Evolutionary conservation across 2,797 vertebrate genomes (phyloP), one percentile per base, ranked within the genome.

Genomic region (Sebastes cheni): DNA sequence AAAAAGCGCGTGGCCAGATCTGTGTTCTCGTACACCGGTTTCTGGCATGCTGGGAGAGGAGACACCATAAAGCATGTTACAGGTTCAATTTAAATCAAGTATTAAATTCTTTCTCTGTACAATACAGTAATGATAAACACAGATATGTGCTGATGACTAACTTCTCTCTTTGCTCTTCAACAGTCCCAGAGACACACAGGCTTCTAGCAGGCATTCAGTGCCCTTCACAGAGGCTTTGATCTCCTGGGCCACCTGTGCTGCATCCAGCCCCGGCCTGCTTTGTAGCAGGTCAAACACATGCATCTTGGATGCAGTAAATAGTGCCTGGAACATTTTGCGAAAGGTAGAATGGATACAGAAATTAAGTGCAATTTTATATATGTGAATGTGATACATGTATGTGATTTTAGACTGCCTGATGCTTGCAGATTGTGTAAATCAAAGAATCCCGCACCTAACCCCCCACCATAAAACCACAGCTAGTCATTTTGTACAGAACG

Each of bases 241-340:
- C 67, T 91, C 84, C 70, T 86, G 68, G 59, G 97, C 96, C 69
- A 97, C 64, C 65, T 96, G 95, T 3, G 62, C 82, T 8, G 95
- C 94, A 0, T 88, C 92, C 86, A 93, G 16, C 1, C 94, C 92
- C 6, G 91, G 93, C 4, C 79, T 91, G 18, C 30, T 64, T n/a
- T 92, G 94, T 4, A 99, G 90, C 39, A 95, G 25, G 90, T 99
- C 97, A 77, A 99, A 99, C 34, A 99, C 75, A 46, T 94, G 91
- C 89, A 99, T 80, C 86, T 95, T 95, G 87, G 95, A 97, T 0
- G 97, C 97, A 3, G 95, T 95, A 79, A 99, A 97, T 34, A 99
- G 92, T 4, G 94, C 95, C 98, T 99, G 91, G 2, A 75, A 78
- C 8, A 50, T 67, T 72, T 81, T 65, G 22, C 42, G 68, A 78